Evolutionary conservation across 2,888 invertebrate species (phyloP).

Genomic region (Cephus rjabovi): DNA sequence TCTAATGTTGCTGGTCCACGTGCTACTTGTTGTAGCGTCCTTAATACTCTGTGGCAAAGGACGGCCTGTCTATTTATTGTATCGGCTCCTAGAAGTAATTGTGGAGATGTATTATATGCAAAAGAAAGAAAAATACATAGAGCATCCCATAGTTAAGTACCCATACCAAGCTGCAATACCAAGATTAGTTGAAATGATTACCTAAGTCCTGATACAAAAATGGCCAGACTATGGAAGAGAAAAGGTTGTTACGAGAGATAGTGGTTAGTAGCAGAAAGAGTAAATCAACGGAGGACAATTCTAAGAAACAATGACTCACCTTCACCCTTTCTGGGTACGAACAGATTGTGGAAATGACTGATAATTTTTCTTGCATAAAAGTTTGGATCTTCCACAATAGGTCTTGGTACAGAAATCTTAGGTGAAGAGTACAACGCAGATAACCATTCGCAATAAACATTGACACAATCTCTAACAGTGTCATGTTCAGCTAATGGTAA

Average conservation of each 20-base stretch:
- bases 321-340: constrained; percentile 92
- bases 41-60: constrained; percentile 89
- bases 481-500: constrained; percentile 92
- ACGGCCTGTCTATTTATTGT: constrained; percentile 94
- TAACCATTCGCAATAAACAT: constrained; percentile 97
- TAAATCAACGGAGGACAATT: not conserved
- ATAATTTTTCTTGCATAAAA: constrained; percentile 91
- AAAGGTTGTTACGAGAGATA: constrained; percentile 2
- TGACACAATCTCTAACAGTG: constrained; percentile 94
- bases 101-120: constrained; percentile 3
- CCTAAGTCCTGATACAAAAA: constrained; percentile 90
- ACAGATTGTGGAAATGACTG: constrained; percentile 92
- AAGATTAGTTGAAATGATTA: constrained; percentile 64
- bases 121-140: constrained; percentile 7
- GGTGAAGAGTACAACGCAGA: constrained; percentile 86
- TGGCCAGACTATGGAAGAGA: constrained; percentile 83
- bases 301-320: constrained; percentile 71
- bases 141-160: not conserved
- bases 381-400: constrained; percentile 90
- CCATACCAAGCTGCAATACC: not conserved
- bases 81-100: constrained; percentile 77
- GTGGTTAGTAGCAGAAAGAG: constrained; percentile 13
- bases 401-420: constrained; percentile 88
- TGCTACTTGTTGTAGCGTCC: constrained; percentile 85
- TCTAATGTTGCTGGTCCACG: constrained; percentile 81